Evolutionary conservation across 2,113 vertebrate species (phyloP).

Genomic region (Phylloscopus whistleri): DNA sequence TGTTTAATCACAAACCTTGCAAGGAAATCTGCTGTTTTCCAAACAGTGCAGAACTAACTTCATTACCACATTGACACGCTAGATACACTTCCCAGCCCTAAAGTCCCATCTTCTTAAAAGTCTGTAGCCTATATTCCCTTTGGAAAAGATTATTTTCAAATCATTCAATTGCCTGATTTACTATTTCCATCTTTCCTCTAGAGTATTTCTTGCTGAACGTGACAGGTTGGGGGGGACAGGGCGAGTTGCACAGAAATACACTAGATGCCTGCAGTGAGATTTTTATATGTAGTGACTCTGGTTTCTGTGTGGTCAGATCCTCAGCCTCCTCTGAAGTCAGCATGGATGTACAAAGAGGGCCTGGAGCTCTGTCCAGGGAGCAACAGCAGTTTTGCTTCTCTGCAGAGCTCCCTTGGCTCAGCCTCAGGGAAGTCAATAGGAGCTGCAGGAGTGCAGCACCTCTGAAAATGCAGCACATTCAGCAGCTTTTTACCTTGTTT

Average conservation of each 20-base stretch:
- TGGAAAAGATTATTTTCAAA: constrained; percentile 21
- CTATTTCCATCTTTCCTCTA: background rate
- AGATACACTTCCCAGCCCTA: background rate
- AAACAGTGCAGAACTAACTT: constrained; percentile 56
- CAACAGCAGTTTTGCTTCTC: background rate
- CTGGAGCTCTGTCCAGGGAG: background rate
- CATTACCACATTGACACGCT: background rate
- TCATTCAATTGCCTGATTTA: background rate
- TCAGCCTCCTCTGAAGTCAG: background rate
- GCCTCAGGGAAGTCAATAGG: background rate
- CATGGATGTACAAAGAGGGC: rapidly evolving
- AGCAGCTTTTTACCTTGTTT: background rate
- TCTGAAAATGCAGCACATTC: background rate
- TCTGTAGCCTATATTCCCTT: background rate
- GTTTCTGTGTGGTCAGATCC: background rate
- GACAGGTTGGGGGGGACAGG: background rate
- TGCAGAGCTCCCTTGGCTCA: background rate
- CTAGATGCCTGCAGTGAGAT: background rate
- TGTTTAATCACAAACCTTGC: constrained; percentile 55
- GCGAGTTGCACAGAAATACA: background rate
- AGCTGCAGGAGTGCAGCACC: background rate
- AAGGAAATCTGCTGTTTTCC: constrained; percentile 52
- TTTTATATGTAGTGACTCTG: background rate
- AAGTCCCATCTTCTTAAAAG: constrained; percentile 12
- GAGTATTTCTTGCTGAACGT: background rate